Conservation (phyloP, 2,113 vertebrate species). For the Heptranchias perlo region DNA sequence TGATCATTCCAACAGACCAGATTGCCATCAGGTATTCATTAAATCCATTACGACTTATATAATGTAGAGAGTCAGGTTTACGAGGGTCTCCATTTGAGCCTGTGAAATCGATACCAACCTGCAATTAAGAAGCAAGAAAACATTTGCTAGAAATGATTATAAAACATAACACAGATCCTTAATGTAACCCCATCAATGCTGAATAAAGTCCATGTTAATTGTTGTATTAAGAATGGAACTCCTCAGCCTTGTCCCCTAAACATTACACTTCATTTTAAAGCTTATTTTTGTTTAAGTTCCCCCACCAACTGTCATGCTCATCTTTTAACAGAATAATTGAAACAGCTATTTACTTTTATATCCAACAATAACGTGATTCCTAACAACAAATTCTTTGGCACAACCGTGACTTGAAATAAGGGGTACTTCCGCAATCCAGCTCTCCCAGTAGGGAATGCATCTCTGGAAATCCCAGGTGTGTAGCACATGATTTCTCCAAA, state of each 20-base stretch:
- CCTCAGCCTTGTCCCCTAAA: not conserved
- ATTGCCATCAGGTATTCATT: slow-evolving; percentile 92
- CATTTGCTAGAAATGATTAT: not conserved
- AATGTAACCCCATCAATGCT: not conserved
- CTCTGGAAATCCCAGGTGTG: not conserved
- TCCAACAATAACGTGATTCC: not conserved
- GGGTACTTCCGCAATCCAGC: not conserved
- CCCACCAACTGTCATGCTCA: not conserved
- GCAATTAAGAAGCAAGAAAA: slow-evolving; percentile 41
- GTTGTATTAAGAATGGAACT: not conserved
- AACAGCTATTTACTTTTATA: not conserved
- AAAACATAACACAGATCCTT: not conserved
- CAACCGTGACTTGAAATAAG: not conserved
- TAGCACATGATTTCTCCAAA: not conserved
- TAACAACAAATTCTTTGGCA: not conserved
- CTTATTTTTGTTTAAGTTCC: not conserved
- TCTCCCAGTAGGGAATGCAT: not conserved
- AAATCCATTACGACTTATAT: slow-evolving; percentile 82
- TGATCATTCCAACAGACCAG: slow-evolving; percentile 88
- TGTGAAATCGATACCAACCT: slow-evolving; percentile 96
- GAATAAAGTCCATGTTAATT: not conserved
- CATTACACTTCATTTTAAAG: not conserved
- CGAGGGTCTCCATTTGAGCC: slow-evolving; percentile 89
- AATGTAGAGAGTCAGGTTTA: slow-evolving; percentile 84
- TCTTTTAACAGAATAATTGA: not conserved